Evolutionary conservation across 2,113 vertebrate species (phyloP).

Genomic region (Haemorhous mexicanus): DNA sequence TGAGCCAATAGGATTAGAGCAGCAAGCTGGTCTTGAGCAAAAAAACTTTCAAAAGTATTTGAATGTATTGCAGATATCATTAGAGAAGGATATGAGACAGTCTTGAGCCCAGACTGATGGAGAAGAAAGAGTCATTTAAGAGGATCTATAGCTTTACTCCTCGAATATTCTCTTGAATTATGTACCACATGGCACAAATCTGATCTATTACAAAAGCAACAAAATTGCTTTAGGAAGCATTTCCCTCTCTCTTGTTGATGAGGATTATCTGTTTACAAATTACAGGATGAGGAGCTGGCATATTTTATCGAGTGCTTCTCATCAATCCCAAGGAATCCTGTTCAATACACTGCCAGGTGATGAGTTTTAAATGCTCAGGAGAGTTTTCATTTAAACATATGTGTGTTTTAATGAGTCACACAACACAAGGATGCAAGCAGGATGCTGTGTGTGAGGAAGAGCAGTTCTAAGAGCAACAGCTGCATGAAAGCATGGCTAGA

Average conservation of each 20-base stretch:
- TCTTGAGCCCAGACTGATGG: background rate
- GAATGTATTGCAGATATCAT: background rate
- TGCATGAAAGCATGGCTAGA: background rate
- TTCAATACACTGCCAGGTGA: background rate
- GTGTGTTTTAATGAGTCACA: background rate
- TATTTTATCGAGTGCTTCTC: background rate
- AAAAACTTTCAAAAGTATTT: background rate
- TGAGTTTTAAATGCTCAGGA: background rate
- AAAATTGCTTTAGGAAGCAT: background rate
- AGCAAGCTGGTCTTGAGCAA: background rate
- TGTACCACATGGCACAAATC: background rate
- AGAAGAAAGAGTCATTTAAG: background rate
- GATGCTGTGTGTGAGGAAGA: background rate
- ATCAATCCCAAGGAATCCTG: background rate
- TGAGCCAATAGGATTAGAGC: background rate
- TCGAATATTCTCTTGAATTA: background rate
- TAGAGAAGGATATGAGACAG: background rate
- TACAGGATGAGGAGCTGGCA: background rate
- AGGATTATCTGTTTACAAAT: background rate
- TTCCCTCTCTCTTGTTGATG: background rate
- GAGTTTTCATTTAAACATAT: background rate
- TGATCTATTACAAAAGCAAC: background rate
- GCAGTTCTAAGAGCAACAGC: background rate
- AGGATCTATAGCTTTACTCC: background rate
- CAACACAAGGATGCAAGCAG: background rate